Base-by-base conservation (phyloP, 2,888 invertebrate genomes). In the Ceriagrion tenellum region DNA sequence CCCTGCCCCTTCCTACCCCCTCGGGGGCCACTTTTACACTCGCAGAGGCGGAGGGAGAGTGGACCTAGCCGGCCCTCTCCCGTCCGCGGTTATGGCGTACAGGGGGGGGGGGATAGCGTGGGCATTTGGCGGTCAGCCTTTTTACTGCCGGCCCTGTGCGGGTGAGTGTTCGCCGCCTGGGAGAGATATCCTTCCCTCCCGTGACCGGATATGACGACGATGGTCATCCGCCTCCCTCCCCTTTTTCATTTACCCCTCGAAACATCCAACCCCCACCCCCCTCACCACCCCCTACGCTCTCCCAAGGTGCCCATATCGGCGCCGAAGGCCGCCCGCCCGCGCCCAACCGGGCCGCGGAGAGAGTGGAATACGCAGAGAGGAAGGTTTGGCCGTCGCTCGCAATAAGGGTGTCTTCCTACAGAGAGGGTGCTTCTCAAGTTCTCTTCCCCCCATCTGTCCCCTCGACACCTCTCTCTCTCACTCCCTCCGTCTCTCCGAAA, bases 231-330 rank as follows among this genome's bases (percentile, higher is more conserved):
- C 69, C 26, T 26, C 26, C 18, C 8, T 26, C 69, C n/a, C 69
- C 69, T 26, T 69, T 69, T 69, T 69, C 69, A 69, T 69, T 69
- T 69, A 26, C 20, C 59, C 59, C 2, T 20, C 59, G n/a, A n/a
- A 59, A 13, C 59, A 1, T 12, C 59, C 59, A 69, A n/a, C 69
- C 2, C 26, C 26, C 69, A 20, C 10, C 69, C 1, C 59, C 13
- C 59, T 16, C 59, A 8, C 12, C 10, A 16, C 12, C 59, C 59
- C 59, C 26, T 26, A 26, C 26, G 26, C 69, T 69, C 69, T 69
- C 69, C 69, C 69, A 69, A 69, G 69, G 69, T 69, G 69, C 23
- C 69, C 69, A 69, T 69, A n/a, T n/a, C n/a, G n/a, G n/a, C n/a
- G n/a, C n/a, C n/a, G n/a, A n/a, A n/a, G n/a, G n/a, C n/a, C n/a